Conservation (phyloP, 2,888 invertebrate species). For the Scaptomyza cyrtandrae region DNA sequence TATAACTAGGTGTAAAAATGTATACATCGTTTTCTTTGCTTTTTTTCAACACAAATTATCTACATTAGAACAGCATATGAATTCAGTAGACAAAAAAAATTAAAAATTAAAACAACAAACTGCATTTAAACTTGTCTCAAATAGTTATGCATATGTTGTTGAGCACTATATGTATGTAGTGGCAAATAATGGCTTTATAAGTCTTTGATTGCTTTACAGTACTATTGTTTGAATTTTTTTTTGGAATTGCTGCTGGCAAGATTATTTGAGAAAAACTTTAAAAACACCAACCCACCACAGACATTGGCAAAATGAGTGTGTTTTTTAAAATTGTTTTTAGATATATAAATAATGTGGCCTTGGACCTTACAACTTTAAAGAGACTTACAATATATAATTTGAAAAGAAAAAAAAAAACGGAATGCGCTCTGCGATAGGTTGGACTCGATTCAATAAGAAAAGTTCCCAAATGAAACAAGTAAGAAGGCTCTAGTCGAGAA, state of each 20-base stretch:
- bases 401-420: slow-evolving; percentile 48
- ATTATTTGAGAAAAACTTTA: slow-evolving; percentile 60
- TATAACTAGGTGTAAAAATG: slow-evolving; percentile 52
- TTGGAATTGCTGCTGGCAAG: slow-evolving; percentile 66
- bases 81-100: slow-evolving; percentile 30
- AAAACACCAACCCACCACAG: slow-evolving; percentile 61
- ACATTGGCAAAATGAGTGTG: slow-evolving; percentile 17
- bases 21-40: slow-evolving; percentile 55
- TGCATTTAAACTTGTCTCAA: slow-evolving; percentile 23
- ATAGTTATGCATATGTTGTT: slow-evolving; percentile 36
- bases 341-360: slow-evolving; percentile 62
- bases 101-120: slow-evolving; percentile 22
- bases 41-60: slow-evolving; percentile 16
- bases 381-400: slow-evolving; percentile 20
- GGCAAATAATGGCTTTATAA: slow-evolving; percentile 71
- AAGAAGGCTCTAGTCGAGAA: too few relatives aligned
- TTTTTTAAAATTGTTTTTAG: slow-evolving; percentile 14
- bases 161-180: slow-evolving; percentile 48
- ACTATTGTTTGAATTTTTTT: slow-evolving; percentile 18
- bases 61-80: slow-evolving; percentile 32
- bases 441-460: neutral
- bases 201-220: slow-evolving; percentile 71
- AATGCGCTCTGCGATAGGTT: slow-evolving; percentile 63
- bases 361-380: slow-evolving; percentile 58
- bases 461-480: slow-evolving; percentile 45